Conservation (phyloP, 2,888 invertebrate genomes). For the Yponomeuta sedellus region DNA sequence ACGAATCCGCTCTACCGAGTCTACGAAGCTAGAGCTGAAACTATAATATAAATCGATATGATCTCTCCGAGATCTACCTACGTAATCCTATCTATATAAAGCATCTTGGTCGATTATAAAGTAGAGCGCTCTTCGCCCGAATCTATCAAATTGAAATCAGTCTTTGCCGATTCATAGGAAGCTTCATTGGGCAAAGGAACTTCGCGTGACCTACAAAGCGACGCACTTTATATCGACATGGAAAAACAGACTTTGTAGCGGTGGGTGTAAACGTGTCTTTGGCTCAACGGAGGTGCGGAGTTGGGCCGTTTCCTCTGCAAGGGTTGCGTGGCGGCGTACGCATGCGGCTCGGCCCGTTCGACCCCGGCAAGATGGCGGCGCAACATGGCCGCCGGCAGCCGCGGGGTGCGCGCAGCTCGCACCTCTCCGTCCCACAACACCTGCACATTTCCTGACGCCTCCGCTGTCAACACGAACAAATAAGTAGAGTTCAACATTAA, state of each 20-base stretch:
- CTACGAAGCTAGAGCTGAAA: background rate
- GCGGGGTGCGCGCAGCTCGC: slow-evolving; percentile 59
- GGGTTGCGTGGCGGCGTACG: slow-evolving; percentile 65
- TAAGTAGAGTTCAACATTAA: background rate
- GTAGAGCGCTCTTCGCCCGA: slow-evolving; percentile 23
- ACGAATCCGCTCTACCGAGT: background rate
- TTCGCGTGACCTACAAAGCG: slow-evolving; percentile 68
- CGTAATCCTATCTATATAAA: slow-evolving; percentile 5
- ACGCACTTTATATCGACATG: slow-evolving; percentile 39
- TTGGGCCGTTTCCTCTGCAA: slow-evolving; percentile 57
- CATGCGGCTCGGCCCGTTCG: slow-evolving; percentile 69
- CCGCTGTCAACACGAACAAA: slow-evolving; percentile 34
- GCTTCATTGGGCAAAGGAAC: slow-evolving; percentile 57
- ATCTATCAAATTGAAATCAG: slow-evolving; percentile 61
- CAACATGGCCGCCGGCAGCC: slow-evolving; percentile 76
- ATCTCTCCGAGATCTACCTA: background rate
- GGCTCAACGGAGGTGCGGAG: slow-evolving; percentile 35
- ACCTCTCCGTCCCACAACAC: slow-evolving; percentile 61
- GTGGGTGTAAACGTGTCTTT: slow-evolving; percentile 42
- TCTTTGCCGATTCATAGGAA: slow-evolving; percentile 60
- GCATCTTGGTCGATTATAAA: background rate
- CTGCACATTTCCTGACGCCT: slow-evolving; percentile 57
- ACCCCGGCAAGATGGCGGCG: slow-evolving; percentile 74
- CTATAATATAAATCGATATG: background rate
- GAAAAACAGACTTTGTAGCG: slow-evolving; percentile 46